These are phyloP conservation scores for Neogale vison DNA, from an alignment of 2,113 vertebrate genomes.

Conservation along the genomic window DNA sequence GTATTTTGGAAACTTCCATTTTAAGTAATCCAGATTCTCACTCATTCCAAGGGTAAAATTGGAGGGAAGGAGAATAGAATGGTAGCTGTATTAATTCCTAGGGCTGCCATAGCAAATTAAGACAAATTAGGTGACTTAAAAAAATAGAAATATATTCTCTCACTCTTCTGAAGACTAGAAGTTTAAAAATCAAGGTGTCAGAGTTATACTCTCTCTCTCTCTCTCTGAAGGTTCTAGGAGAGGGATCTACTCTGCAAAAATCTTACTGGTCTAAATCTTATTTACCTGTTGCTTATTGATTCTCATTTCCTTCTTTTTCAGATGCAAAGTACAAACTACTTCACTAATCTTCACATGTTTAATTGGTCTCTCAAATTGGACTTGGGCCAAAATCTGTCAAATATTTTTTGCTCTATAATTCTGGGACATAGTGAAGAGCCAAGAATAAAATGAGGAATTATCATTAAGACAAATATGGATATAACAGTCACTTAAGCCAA, in stretches of 20 bases:
- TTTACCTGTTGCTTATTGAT: background rate
- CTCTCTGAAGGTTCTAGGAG: background rate
- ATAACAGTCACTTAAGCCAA: background rate
- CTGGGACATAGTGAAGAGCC: conserved; percentile 14
- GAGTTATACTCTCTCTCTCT: background rate
- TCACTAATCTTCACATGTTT: conserved; percentile 12
- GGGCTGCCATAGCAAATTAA: background rate
- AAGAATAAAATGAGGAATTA: conserved; percentile 49
- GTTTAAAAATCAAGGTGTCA: background rate
- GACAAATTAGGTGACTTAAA: background rate
- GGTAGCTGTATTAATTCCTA: background rate
- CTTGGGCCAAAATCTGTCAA: background rate
- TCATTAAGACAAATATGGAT: conserved; percentile 49
- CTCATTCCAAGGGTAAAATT: background rate
- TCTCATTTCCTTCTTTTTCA: conserved; percentile 38
- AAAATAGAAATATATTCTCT: background rate
- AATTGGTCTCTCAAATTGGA: conserved; percentile 44
- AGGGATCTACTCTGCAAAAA: background rate
- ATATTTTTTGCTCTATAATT: background rate
- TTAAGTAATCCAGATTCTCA: background rate
- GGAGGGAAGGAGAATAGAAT: background rate
- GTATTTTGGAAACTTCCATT: background rate
- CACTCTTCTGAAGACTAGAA: background rate
- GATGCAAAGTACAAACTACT: conserved; percentile 9
- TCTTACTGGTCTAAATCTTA: background rate